These are phyloP conservation scores for Caenorhabditis uteleia DNA, from an alignment of 2,888 invertebrate species.

Conservation along the genomic window DNA sequence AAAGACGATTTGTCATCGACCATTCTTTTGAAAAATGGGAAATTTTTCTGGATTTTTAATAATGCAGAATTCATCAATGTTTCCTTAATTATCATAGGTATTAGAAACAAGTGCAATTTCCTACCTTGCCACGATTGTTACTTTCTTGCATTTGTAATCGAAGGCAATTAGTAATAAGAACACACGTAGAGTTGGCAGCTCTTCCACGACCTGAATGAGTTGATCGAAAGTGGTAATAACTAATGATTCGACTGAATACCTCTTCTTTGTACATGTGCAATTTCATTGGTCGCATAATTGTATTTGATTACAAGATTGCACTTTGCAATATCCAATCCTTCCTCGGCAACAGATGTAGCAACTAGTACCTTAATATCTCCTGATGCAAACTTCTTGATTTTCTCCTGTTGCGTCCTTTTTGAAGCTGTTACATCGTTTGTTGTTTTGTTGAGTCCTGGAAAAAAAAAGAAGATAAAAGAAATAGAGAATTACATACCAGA, in stretches of 20 bases:
- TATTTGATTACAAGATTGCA: constrained; percentile 60
- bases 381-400: constrained; percentile 7
- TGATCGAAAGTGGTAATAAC: neutral
- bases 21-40: neutral
- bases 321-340: constrained; percentile 54
- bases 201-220: constrained; percentile 42
- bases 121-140: constrained; percentile 28
- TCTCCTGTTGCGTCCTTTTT: constrained; percentile 25
- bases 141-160: constrained; percentile 29
- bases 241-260: constrained; percentile 34
- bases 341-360: constrained; percentile 56
- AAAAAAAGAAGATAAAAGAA: neutral
- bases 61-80: constrained; percentile 24
- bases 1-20: neutral
- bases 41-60: neutral
- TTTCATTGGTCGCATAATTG: constrained; percentile 55
- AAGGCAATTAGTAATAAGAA: constrained; percentile 37
- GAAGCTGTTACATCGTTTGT: constrained; percentile 15
- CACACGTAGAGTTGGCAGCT: constrained; percentile 30
- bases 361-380: constrained; percentile 43
- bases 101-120: neutral
- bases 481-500: constrained; percentile 13
- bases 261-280: constrained; percentile 58
- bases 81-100: constrained; percentile 7
- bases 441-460: constrained; percentile 23